Conservation (phyloP, 2,113 vertebrate species). For the Malurus alboscapulatus region DNA sequence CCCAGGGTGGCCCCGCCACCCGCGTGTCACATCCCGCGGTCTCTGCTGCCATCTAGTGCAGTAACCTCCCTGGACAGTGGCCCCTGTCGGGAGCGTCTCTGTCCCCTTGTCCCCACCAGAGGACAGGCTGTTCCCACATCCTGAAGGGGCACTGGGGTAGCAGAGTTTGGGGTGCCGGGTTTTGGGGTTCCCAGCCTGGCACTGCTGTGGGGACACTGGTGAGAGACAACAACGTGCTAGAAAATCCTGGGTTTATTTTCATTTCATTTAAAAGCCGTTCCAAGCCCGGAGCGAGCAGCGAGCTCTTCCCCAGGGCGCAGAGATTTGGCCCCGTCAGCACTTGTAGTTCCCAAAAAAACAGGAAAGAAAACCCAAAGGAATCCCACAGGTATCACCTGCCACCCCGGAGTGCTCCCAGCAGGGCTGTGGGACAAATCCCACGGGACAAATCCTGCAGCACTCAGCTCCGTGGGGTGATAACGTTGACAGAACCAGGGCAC, state of each 20-base stretch:
- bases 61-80: background rate
- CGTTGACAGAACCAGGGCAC: background rate
- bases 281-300: accelerated
- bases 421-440: background rate
- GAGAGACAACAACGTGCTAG: background rate
- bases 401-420: accelerated
- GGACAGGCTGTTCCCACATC: background rate
- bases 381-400: background rate
- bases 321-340: conserved; percentile 40
- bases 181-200: background rate
- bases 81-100: accelerated
- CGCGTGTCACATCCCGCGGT: accelerated
- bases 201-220: accelerated
- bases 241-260: conserved; percentile 40
- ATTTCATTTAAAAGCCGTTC: background rate
- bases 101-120: accelerated
- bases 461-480: accelerated
- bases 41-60: conserved; percentile 54
- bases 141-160: background rate
- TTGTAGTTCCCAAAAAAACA: background rate
- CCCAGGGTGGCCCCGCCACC: background rate
- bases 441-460: background rate
- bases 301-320: background rate
- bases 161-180: accelerated
- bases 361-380: background rate